These are phyloP conservation scores for Alfaro cultratus DNA, from an alignment of 2,797 vertebrate genomes.

Conservation along the genomic window DNA sequence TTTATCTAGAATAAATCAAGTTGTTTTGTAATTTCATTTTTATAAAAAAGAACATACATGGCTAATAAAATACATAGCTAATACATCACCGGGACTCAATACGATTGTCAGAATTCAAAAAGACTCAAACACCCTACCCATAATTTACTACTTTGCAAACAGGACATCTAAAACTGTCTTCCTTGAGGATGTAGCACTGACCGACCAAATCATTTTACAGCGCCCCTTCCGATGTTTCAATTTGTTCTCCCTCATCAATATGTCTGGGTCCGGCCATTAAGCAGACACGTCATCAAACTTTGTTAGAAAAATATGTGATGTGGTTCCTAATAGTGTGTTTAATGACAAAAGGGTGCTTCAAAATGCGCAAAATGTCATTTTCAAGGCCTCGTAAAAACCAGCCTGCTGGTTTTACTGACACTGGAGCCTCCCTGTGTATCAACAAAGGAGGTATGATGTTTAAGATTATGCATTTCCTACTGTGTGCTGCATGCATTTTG, in stretches of 20 bases:
- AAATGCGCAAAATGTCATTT: slow-evolving; percentile 14
- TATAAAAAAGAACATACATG: neutral
- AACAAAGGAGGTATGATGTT: neutral
- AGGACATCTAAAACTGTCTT: slow-evolving; percentile 20
- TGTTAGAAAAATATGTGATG: slow-evolving; percentile 35
- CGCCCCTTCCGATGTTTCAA: slow-evolving; percentile 28
- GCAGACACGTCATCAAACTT: slow-evolving; percentile 17
- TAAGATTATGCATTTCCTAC: neutral
- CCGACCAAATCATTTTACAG: slow-evolving; percentile 13
- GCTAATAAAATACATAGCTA: too few relatives aligned
- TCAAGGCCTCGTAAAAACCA: slow-evolving; percentile 19
- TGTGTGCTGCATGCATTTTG: neutral
- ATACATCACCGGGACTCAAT: neutral
- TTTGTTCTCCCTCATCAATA: slow-evolving; percentile 32
- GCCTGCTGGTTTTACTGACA: slow-evolving; percentile 22
- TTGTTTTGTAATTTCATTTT: neutral
- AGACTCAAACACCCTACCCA: neutral
- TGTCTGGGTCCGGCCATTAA: slow-evolving; percentile 36
- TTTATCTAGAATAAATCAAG: neutral
- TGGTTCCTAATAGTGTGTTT: slow-evolving; percentile 36
- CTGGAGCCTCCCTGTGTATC: neutral
- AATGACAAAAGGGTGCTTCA: slow-evolving; percentile 30
- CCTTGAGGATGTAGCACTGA: slow-evolving; percentile 3
- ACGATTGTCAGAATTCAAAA: slow-evolving; percentile 13
- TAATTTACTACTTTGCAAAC: slow-evolving; percentile 13